phyloP scores from a whole-genome alignment of 2,797 vertebrate genomes.

The Pteropus rufus region DNA sequence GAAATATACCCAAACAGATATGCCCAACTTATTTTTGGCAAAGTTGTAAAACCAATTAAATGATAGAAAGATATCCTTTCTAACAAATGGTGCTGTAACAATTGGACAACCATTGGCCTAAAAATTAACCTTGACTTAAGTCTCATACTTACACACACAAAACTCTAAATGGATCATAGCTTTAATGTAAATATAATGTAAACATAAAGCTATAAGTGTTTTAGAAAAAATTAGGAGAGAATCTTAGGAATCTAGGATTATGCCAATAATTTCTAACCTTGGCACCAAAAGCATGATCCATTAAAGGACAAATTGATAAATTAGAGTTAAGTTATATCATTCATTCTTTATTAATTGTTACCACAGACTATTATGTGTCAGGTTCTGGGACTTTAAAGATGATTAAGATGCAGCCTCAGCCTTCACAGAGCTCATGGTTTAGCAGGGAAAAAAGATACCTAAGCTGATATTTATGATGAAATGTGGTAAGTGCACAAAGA shows the following conservation, averaged over 20 bases:
- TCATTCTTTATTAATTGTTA: slow-evolving; percentile 28
- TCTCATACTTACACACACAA: not conserved
- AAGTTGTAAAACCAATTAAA: not conserved
- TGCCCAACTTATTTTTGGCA: not conserved
- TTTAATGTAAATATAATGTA: not conserved
- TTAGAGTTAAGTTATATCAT: not conserved
- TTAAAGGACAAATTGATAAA: not conserved
- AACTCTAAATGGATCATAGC: not conserved
- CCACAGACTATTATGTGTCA: not conserved
- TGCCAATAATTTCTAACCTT: not conserved
- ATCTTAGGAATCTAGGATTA: not conserved
- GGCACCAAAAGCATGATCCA: not conserved
- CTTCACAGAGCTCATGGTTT: slow-evolving; percentile 7
- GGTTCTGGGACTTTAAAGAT: not conserved
- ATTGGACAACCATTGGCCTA: not conserved
- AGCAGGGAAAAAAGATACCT: not conserved
- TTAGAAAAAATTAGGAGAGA: not conserved
- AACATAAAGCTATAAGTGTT: not conserved
- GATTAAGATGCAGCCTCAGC: not conserved
- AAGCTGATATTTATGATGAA: not conserved
- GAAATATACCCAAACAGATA: slow-evolving; percentile 6
- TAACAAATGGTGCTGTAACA: not conserved
- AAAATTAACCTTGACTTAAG: not conserved
- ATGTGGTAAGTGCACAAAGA: not conserved
- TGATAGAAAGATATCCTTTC: not conserved